Percentiles rank a stretch among this genome's conserved stretches.
phyloP scores from a whole-genome alignment of 2,113 vertebrate genomes.

The human region GRCh38 chr14:74388001-74388500 shows the following conservation, averaged over 20 bases:
- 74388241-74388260: neutral
- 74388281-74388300: neutral
- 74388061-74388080: neutral
- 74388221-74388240: neutral
- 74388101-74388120: neutral
- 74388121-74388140: neutral
- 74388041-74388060: neutral
- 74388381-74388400: neutral
- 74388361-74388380: neutral
- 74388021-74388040: neutral
- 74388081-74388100: neutral
- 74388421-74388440: neutral
- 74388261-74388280: neutral
- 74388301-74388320: neutral
- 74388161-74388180: neutral
- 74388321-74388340: neutral
- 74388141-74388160: neutral
- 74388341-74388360: neutral
- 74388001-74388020: neutral
- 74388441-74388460: neutral
- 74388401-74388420: neutral
- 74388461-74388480: neutral
- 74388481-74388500: neutral
- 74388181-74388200: neutral
- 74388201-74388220: neutral